Percentiles rank a stretch among this genome's conserved stretches.
phyloP scores from a whole-genome alignment of 2,888 invertebrate species.

The Girardia tigrina region DNA sequence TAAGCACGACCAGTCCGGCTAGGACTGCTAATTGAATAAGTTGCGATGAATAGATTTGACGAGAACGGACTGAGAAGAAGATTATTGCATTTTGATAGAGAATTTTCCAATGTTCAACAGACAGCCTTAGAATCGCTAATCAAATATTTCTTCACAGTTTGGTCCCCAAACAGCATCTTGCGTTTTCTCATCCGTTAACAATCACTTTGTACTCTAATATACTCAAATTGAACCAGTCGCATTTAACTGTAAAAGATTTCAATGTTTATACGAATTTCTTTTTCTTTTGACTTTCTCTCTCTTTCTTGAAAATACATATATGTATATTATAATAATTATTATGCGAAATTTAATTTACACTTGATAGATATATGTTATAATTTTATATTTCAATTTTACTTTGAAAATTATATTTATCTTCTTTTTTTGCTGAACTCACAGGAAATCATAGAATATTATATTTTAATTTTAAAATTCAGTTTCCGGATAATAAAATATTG shows the following conservation, averaged over 20 bases:
- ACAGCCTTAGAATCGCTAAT: slow-evolving; percentile 11
- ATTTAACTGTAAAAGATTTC: not conserved
- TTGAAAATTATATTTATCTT: too few species aligned
- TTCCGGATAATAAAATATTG: too few species aligned
- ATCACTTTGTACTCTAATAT: slow-evolving; percentile 9
- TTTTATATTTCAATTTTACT: too few species aligned
- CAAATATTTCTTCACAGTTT: slow-evolving; percentile 23
- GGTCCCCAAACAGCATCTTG: slow-evolving; percentile 11
- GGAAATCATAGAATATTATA: too few species aligned
- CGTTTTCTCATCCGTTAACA: slow-evolving; percentile 16
- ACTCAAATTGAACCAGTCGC: not conserved
- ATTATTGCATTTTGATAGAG: slow-evolving; percentile 9
- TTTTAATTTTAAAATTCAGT: too few species aligned
- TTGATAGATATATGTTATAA: too few species aligned
- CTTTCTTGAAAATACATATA: too few species aligned
- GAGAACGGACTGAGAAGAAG: slow-evolving; percentile 11
- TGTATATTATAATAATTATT: too few species aligned
- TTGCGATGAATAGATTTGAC: slow-evolving; percentile 23
- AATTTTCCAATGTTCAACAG: slow-evolving; percentile 13
- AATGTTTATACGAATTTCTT: not conserved
- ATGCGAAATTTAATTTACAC: too few species aligned
- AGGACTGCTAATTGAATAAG: slow-evolving; percentile 15
- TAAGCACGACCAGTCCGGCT: slow-evolving; percentile 5
- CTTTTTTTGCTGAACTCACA: too few species aligned
- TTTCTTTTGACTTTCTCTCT: not conserved